phyloP scores from a whole-genome alignment of 2,113 vertebrate species.

The Engraulis encrasicolus region DNA sequence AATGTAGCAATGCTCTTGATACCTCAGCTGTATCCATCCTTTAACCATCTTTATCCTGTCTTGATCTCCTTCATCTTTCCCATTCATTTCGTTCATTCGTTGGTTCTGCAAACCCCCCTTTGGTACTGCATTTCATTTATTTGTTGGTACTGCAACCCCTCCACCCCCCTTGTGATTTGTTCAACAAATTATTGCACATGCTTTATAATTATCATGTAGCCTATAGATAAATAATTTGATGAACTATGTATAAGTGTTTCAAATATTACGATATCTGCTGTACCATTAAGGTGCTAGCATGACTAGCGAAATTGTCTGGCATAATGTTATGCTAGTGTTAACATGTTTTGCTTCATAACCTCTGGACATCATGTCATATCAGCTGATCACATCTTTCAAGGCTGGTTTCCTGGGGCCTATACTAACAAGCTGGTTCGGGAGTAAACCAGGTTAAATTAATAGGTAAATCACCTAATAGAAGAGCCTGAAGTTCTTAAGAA shows the following conservation, averaged over 20 bases:
- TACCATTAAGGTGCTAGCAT: neutral
- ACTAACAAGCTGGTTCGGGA: no score
- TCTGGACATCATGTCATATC: no score
- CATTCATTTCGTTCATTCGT: neutral
- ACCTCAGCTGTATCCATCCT: neutral
- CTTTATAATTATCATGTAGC: neutral
- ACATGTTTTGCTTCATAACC: neutral
- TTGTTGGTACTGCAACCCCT: neutral
- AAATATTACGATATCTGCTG: neutral
- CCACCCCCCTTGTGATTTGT: neutral
- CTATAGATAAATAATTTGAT: no score
- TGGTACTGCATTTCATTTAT: no score
- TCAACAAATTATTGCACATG: neutral
- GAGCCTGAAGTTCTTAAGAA: no score
- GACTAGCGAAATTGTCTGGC: neutral
- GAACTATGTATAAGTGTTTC: neutral
- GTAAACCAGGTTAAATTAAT: no score
- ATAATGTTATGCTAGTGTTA: neutral
- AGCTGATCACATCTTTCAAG: no score
- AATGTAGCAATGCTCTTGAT: neutral
- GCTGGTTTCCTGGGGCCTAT: no score
- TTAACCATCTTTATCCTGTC: neutral
- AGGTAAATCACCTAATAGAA: no score
- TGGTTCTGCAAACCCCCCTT: neutral
- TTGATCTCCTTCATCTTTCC: neutral